phyloP scores from a whole-genome alignment of 2,888 invertebrate species.

The Phyto melanocephala region DNA sequence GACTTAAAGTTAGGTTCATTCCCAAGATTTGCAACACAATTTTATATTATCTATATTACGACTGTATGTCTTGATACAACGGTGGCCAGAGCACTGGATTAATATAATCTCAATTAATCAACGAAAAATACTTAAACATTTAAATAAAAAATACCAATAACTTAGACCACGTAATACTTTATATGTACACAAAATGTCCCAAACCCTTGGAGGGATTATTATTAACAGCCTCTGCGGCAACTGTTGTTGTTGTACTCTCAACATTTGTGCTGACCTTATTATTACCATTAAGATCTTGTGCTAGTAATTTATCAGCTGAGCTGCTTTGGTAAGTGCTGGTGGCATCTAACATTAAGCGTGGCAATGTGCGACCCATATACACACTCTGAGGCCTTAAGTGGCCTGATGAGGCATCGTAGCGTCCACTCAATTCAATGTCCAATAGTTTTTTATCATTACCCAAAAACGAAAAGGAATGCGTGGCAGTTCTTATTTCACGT shows the following conservation, averaged over 20 bases:
- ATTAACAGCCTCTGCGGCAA: conserved; percentile 76
- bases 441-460: conserved; percentile 78
- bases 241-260: conserved; percentile 26
- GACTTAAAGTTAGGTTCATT: too few species aligned
- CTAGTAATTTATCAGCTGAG: conserved; percentile 10
- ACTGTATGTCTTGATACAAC: too few species aligned
- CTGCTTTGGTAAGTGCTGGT: conserved; percentile 57
- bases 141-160: too few species aligned
- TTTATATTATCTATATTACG: too few species aligned
- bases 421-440: conserved; percentile 76
- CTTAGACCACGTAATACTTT: conserved; percentile 38
- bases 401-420: conserved; percentile 69
- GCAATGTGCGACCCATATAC: conserved; percentile 63
- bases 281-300: conserved; percentile 69
- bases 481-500: conserved; percentile 77
- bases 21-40: too few species aligned
- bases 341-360: conserved; percentile 65
- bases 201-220: conserved; percentile 78
- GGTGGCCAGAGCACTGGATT: too few species aligned
- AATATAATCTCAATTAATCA: too few species aligned
- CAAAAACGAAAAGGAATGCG: conserved; percentile 78
- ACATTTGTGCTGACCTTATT: conserved; percentile 18
- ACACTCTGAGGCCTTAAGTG: conserved; percentile 69
- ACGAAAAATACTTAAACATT: too few species aligned
- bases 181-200: conserved; percentile 78